Evolutionary conservation across 2,888 invertebrate genomes (phyloP), one percentile per base, ranked within the genome.

Genomic region (Synergus umbraculus): DNA sequence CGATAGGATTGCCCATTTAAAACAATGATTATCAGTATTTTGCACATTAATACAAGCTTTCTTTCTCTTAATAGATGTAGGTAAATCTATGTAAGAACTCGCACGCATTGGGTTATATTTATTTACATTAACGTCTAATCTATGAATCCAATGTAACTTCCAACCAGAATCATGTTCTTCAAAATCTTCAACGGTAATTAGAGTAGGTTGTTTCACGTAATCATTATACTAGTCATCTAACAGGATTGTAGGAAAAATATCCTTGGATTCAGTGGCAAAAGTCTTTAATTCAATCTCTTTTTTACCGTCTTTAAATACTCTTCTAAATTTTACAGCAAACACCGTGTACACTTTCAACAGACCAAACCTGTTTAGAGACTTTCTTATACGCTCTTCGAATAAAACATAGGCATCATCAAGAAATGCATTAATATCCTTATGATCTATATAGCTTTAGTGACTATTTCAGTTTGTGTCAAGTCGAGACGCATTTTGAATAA

Each of bases 51-150:
- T 22, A 22, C 69, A 63, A 13, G 80, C 80, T 65, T 73, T 58
- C 41, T 80, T 77, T 18, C 44, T 60, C 46, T 60, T 60, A 9
- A 79, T 76, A 49, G 44, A 77, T 3, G 15, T 3, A 10, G 77
- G 81, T 60, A 84, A 60, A 77, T 77, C 67, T 3, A 79, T 79
- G 22, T 15, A 78, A 12, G 58, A 54, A n/a, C 81, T 78, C 29
- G 76, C 80, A 15, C 73, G 64, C 46, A 82, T 22, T 9, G 82
- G 83, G 49, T 79, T 77, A 37, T 66, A 82, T 76, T 80, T 82
- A 29, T 79, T 81, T 7, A 83, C 80, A 78, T 83, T 81, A 5
- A 82, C 67, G 8, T 37, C 54, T n/a, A 83, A 58, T 76, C 78
- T 76, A 13, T 78, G 44, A 41, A 83, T 82, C 43, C 78, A 67